A percentile compares a stretch with the other conserved stretches of the same genome.
Evolutionary conservation across 2,888 invertebrate genomes (phyloP).

Genomic region (Trissonchulus latispiculum): DNA sequence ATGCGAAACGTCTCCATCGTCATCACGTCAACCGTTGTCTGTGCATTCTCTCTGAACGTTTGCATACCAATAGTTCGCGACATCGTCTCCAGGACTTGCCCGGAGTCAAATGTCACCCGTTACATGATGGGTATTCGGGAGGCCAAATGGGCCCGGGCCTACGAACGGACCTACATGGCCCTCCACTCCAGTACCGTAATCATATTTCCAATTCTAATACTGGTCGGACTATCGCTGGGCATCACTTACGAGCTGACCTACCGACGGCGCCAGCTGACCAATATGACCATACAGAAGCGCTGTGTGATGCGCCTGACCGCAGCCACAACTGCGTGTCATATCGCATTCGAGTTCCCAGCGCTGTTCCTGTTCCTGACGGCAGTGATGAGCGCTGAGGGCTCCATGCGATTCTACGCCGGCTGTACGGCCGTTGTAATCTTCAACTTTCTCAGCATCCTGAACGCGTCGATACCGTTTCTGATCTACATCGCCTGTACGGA

Average conservation of each 20-base stretch:
- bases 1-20: constrained; percentile 8
- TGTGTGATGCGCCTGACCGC: constrained; percentile 23
- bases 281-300: constrained; percentile 17
- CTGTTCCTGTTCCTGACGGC: constrained; percentile 2
- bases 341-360: constrained; percentile 23
- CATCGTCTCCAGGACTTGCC: constrained; percentile 5
- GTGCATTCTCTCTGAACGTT: constrained; percentile 20
- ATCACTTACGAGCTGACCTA: constrained; percentile 17
- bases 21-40: background rate
- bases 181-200: background rate
- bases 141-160: background rate
- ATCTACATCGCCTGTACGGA: constrained; percentile 19
- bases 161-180: background rate
- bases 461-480: constrained; percentile 23
- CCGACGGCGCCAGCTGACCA: background rate
- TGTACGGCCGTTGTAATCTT: constrained; percentile 1
- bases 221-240: constrained; percentile 1
- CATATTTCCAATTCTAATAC: constrained; percentile 15
- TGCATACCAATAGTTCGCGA: constrained; percentile 13
- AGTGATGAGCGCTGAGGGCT: background rate
- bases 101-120: background rate
- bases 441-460: constrained; percentile 16
- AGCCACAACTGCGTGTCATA: constrained; percentile 23
- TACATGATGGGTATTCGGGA: background rate
- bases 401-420: background rate